Evolutionary conservation across 2,888 invertebrate genomes (phyloP).

Genomic region (Aphidius colemani): DNA sequence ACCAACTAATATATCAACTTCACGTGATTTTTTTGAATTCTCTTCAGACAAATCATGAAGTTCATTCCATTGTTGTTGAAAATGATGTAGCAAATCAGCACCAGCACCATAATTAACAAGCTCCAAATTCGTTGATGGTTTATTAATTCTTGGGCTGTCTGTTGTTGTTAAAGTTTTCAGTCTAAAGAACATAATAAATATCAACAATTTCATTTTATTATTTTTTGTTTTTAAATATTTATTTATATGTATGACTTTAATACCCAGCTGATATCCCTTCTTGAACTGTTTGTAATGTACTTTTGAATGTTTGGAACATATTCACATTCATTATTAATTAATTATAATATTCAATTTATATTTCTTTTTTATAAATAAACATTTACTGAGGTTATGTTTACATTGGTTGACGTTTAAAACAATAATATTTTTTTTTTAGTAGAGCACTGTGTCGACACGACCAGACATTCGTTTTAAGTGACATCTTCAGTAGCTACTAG

Average conservation of each 20-base stretch:
- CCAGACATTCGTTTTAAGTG: too few relatives aligned
- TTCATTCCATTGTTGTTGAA: slow-evolving; percentile 74
- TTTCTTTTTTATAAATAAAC: background rate
- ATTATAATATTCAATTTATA: background rate
- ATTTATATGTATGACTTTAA: slow-evolving; percentile 15
- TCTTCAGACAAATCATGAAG: slow-evolving; percentile 71
- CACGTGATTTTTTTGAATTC: slow-evolving; percentile 66
- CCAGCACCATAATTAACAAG: slow-evolving; percentile 68
- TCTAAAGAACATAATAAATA: slow-evolving; percentile 39
- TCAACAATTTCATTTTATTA: slow-evolving; percentile 12
- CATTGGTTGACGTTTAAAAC: background rate
- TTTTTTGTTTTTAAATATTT: slow-evolving; percentile 1
- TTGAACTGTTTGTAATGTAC: slow-evolving; percentile 57
- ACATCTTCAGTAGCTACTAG: too few relatives aligned
- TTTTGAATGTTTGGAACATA: slow-evolving; percentile 55
- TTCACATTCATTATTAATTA: slow-evolving; percentile 18
- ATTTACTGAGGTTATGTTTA: slow-evolving; percentile 9
- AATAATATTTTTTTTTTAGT: background rate
- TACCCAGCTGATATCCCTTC: slow-evolving; percentile 59
- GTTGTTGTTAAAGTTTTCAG: slow-evolving; percentile 50
- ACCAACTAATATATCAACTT: slow-evolving; percentile 61
- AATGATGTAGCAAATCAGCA: slow-evolving; percentile 70
- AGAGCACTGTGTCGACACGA: too few relatives aligned
- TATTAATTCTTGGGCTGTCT: slow-evolving; percentile 47
- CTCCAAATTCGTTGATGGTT: slow-evolving; percentile 35